These are phyloP conservation scores for Trichomycterus rosablanca DNA, from an alignment of 2,113 vertebrate genomes.

Conservation along the genomic window DNA sequence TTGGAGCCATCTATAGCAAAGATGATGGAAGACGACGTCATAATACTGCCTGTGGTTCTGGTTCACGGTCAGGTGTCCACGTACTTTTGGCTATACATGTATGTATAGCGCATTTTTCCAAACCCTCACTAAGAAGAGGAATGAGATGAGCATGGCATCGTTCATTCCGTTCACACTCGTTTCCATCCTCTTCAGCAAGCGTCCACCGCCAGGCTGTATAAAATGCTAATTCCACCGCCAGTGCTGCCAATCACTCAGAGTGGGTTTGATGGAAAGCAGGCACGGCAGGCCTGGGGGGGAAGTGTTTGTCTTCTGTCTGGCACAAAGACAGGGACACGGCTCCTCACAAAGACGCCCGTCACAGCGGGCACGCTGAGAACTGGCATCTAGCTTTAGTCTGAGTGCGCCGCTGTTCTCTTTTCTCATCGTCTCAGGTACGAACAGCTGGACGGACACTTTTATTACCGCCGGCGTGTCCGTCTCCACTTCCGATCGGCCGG, in stretches of 20 bases:
- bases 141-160: neutral
- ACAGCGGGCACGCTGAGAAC: constrained; percentile 31
- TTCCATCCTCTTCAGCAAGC: constrained; percentile 53
- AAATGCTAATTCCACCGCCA: constrained; percentile 63
- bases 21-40: too few relatives aligned
- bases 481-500: too few relatives aligned
- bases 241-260: constrained; percentile 63
- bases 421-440: neutral
- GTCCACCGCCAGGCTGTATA: constrained; percentile 55
- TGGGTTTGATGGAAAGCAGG: constrained; percentile 55
- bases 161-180: constrained; percentile 52
- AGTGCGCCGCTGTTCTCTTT: constrained; percentile 9
- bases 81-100: too few relatives aligned
- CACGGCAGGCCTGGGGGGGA: constrained; percentile 59
- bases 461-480: neutral
- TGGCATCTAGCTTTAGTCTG: constrained; percentile 18
- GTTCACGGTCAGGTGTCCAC: too few relatives aligned
- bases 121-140: too few relatives aligned
- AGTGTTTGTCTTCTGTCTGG: constrained; percentile 59
- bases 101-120: too few relatives aligned
- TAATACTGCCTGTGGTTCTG: too few relatives aligned
- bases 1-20: too few relatives aligned
- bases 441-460: constrained; percentile 12
- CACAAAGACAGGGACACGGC: constrained; percentile 44
- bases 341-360: constrained; percentile 32